Evolutionary conservation across 2,113 vertebrate species (phyloP).

Genomic region (Istiophorus platypterus): DNA sequence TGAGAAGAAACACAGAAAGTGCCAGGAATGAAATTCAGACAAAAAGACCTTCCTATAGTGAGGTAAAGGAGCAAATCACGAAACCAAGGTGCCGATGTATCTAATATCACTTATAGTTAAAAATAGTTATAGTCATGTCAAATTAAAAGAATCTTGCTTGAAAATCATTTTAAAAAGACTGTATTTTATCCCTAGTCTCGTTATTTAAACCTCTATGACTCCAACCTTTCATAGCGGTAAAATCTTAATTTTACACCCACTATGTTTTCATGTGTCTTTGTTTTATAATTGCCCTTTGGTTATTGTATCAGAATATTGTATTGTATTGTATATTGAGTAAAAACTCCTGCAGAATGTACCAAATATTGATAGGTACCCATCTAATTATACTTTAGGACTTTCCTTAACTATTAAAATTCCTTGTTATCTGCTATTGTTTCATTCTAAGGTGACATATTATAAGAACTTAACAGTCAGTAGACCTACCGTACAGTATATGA

Average conservation of each 20-base stretch:
- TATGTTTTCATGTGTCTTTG: background rate
- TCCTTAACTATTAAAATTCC: too few relatives aligned
- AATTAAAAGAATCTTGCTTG: background rate
- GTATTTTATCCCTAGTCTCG: background rate
- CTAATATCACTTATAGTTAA: background rate
- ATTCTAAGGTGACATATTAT: background rate
- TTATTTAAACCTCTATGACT: background rate
- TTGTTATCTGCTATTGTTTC: background rate
- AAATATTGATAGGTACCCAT: background rate
- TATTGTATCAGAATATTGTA: background rate
- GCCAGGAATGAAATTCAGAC: background rate
- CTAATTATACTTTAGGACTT: background rate
- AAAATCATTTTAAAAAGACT: background rate
- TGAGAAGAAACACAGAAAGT: conserved; percentile 16
- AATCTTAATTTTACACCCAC: too few relatives aligned
- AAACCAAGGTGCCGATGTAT: background rate
- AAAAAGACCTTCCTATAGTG: background rate
- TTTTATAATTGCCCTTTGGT: background rate
- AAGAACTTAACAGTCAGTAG: background rate
- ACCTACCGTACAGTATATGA: too few relatives aligned
- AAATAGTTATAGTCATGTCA: background rate
- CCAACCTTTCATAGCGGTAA: background rate
- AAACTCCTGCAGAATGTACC: too few relatives aligned
- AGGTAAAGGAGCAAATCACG: background rate
- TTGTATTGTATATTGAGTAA: too few relatives aligned